Evolutionary conservation across 1,140 invertebrate species (phyloP).

Genomic region (Caenorhabditis inopinata): DNA sequence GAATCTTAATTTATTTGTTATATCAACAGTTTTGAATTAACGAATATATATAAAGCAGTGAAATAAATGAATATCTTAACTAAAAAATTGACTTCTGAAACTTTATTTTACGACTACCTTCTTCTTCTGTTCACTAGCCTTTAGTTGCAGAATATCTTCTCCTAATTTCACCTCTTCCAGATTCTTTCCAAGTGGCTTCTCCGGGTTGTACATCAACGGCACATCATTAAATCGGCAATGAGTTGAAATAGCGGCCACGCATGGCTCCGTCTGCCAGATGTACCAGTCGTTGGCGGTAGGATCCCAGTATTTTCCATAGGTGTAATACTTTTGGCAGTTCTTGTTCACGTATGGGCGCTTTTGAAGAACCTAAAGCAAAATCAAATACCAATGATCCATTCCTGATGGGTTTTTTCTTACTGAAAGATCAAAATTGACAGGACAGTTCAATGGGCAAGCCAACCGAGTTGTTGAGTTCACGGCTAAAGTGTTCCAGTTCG

Average conservation of each 20-base stretch:
- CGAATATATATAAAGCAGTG: too few species aligned
- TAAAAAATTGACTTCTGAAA: neutral
- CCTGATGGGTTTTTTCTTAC: conserved; percentile 1
- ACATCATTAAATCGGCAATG: conserved; percentile 64
- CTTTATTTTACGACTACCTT: neutral
- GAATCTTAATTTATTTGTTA: too few species aligned
- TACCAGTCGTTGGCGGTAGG: conserved; percentile 57
- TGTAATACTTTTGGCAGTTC: conserved; percentile 61
- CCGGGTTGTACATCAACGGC: conserved; percentile 38
- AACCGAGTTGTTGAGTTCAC: conserved; percentile 51
- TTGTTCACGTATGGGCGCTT: conserved; percentile 58
- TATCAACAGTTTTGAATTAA: too few species aligned
- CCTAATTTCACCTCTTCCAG: conserved; percentile 5
- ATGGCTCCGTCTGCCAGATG: conserved; percentile 62
- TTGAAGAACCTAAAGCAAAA: conserved; percentile 50
- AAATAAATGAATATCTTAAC: neutral
- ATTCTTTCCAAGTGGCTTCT: neutral
- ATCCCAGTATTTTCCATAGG: conserved; percentile 62
- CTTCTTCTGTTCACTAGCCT: neutral
- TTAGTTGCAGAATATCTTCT: neutral
- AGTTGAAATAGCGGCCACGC: conserved; percentile 55
- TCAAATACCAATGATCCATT: neutral
- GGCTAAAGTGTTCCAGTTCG: conserved; percentile 56
- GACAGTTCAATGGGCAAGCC: conserved; percentile 60
- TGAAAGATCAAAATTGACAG: conserved; percentile 57